phyloP scores from a whole-genome alignment of 2,113 vertebrate species.

The Pygathrix nemaeus region DNA sequence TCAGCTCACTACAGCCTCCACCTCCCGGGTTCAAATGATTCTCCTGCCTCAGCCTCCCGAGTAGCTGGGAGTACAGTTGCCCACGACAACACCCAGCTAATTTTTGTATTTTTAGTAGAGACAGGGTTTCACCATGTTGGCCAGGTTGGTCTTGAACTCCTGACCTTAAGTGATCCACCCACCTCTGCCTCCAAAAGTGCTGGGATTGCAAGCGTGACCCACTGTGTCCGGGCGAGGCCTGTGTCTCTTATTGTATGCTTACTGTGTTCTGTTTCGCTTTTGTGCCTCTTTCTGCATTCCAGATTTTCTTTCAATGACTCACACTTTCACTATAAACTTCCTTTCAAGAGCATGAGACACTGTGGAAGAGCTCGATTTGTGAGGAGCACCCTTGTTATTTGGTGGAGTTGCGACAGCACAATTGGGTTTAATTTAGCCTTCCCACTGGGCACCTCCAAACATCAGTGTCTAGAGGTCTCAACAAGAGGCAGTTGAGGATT shows the following conservation, averaged over 20 bases:
- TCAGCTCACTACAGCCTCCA: no score
- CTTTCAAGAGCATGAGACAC: background rate
- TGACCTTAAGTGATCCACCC: no score
- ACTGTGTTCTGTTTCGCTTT: background rate
- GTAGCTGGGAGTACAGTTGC: no score
- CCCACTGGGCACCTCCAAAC: background rate
- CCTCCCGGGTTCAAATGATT: no score
- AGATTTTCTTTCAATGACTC: background rate
- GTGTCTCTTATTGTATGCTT: no score
- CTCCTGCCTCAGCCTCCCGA: no score
- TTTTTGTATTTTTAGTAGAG: no score
- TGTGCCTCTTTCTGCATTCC: background rate
- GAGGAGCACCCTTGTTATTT: background rate
- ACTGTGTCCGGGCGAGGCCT: rapidly evolving
- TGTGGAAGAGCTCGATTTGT: background rate
- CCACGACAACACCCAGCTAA: no score
- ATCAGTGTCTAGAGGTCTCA: background rate
- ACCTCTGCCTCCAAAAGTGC: no score
- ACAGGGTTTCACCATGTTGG: no score
- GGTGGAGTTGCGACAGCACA: background rate
- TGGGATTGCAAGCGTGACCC: no score
- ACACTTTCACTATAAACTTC: background rate
- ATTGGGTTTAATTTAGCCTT: background rate
- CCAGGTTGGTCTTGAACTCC: no score
- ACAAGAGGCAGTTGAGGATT: background rate